phyloP scores from a whole-genome alignment of 2,797 vertebrate species.

The Simalia tracyae region DNA sequence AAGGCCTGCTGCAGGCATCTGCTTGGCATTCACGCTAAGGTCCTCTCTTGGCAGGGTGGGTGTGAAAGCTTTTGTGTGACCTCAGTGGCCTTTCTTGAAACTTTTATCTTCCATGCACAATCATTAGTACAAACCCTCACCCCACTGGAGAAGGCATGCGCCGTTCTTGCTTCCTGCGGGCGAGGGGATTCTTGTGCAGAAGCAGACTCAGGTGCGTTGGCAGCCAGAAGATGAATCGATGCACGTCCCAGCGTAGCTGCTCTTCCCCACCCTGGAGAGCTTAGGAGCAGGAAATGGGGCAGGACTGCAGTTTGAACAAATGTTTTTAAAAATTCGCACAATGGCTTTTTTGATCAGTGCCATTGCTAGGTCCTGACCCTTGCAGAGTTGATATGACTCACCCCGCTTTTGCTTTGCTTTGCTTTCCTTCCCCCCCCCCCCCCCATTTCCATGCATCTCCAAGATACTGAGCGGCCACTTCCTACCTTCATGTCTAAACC shows the following conservation, averaged over 20 bases:
- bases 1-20: background rate
- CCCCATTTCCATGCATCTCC: no score
- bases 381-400: background rate
- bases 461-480: background rate
- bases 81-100: no score
- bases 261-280: fast-evolving
- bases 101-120: fast-evolving
- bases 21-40: background rate
- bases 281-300: background rate
- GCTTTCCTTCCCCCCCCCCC: no score
- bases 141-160: no score
- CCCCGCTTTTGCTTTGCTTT: background rate
- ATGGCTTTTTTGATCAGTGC: background rate
- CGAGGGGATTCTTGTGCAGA: background rate
- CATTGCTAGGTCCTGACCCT: background rate
- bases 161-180: background rate
- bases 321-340: background rate
- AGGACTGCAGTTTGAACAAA: background rate
- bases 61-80: fast-evolving
- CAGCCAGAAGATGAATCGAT: no score
- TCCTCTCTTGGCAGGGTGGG: fast-evolving
- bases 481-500: background rate
- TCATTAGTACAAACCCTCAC: no score
- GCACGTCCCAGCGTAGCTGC: background rate
- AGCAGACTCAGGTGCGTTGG: background rate